Base-by-base conservation (phyloP, 2,888 invertebrate genomes). In the Agrilus mali region DNA sequence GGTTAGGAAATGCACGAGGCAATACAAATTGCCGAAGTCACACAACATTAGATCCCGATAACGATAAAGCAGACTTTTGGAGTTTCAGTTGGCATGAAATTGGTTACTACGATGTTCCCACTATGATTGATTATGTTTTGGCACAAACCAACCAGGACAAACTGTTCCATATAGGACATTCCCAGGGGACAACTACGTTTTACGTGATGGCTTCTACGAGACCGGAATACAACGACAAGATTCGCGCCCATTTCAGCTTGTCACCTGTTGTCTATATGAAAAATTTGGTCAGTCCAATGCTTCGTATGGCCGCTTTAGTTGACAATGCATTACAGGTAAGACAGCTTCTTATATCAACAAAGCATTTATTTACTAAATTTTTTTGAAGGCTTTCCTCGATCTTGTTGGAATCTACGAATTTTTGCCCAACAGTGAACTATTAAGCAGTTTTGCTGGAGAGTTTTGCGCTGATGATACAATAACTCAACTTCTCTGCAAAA, bases 61-160 rank as follows among this genome's bases (percentile, higher is more conserved):
- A 42, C 12, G 40, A 49, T 38, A 17, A 17, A 13, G 38, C 32
- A 20, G 42, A 48, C 40, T 65, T 62, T 47, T 66, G 64, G 64
- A 45, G 61, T 12, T 65, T 63, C 49, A 86, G 86, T 45, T 93
- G 82, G 80, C 85, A 92, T 58, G 81, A 89, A 60, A 86, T 92
- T 60, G 87, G 83, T 1, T 64, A 72, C 43, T 74, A 70, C 49
- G 94, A 94, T 63, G 57, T 93, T 33, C 88, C 92, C 1, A 75
- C 84, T 0, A 82, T 81, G 70, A 80, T 95, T 36, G 83, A 93
- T 59, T 78, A 80, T 55, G 70, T 80, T 13, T 63, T 82, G 1
- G 55, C 59, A 0, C 40, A 52, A 3, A 82, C 36, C 2, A 41
- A 36, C 2, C 67, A 72, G 15, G 49, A 70, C 7, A 60, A 71